Base-by-base conservation (phyloP, 2,113 vertebrate species). In the Nycticryphes semicollaris region DNA sequence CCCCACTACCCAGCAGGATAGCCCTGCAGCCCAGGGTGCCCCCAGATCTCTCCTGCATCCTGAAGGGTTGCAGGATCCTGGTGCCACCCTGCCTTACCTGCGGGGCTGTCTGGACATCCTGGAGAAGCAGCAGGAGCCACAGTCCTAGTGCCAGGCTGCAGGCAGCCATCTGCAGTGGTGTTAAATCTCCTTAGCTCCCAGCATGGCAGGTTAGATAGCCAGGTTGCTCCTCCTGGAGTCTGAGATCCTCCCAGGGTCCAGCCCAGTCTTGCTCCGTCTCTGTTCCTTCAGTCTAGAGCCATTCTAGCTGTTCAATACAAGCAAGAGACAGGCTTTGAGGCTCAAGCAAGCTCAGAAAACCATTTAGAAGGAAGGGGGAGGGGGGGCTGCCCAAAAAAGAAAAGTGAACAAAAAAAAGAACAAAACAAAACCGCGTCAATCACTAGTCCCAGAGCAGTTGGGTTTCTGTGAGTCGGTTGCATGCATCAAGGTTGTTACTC, bases 41-140 rank as follows among this genome's bases (percentile, higher is more conserved):
- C 48, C 37, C 56, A 87, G 22, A 57, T 17, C 54, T 47, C 41
- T 19, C 41, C 79, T 35, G 37, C 1, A 0, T 24, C 67, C 72
- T 4, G 35, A 84, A 9, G 62, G 45, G 18, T 62, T 86, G 63
- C 45, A 85, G 88, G 45, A 35, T 19, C 30, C n/a, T 33, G 37
- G 4, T n/a, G 50, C 28, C 14, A 43, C 59, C 23, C 23, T 43
- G 48, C 57, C 97, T 97, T 97, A 98, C 98, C 98, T 97, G 96
- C 0, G 94, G 95, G 67, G 81, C 78, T 77, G 96, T 56, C 53
- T 95, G 93, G 41, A 10, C 11, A 22, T 95, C 95, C 67, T 95
- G 95, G 81, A 97, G 88, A 9, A 96, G 86, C 53, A 97, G 96
- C 60, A 95, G 90, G 19, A 96, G 80, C 60, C 91, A 59, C 79